Evolutionary conservation across 2,888 invertebrate species (phyloP).

Genomic region (Argyresthia albistria): DNA sequence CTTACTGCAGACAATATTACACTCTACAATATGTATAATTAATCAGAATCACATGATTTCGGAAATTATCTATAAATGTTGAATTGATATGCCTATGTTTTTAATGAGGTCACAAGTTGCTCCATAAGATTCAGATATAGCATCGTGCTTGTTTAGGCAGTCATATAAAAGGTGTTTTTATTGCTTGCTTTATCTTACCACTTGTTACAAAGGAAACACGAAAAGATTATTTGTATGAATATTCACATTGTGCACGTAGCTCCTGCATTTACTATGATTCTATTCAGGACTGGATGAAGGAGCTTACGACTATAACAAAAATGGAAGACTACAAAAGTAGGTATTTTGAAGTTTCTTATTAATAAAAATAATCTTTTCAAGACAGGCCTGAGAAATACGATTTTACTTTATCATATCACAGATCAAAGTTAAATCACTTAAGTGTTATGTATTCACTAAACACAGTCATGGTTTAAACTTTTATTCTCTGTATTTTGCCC

Average conservation of each 20-base stretch:
- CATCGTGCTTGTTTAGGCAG: not conserved
- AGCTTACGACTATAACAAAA: not conserved
- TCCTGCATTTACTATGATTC: not conserved
- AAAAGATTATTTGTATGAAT: too few relatives aligned
- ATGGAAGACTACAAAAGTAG: slow-evolving; percentile 4
- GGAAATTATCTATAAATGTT: not conserved
- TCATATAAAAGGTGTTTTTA: too few relatives aligned
- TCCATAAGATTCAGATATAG: slow-evolving; percentile 1
- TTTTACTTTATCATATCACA: slow-evolving; percentile 33
- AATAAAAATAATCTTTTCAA: slow-evolving; percentile 3
- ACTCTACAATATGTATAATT: not conserved
- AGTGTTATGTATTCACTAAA: not conserved
- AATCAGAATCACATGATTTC: not conserved
- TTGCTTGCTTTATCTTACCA: too few relatives aligned
- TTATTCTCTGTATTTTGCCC: too few relatives aligned
- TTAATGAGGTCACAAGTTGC: not conserved
- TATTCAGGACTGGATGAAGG: not conserved
- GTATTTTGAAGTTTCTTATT: not conserved
- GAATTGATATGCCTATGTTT: not conserved
- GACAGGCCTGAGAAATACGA: slow-evolving; percentile 19
- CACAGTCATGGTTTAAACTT: too few relatives aligned
- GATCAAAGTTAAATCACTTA: slow-evolving; percentile 14
- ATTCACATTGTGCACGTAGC: too few relatives aligned
- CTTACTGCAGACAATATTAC: not conserved
- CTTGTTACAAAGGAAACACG: too few relatives aligned